Percentiles rank a stretch among this genome's conserved stretches.
Evolutionary conservation across 2,797 vertebrate species (phyloP).

Genomic region (Vultur gryphus): DNA sequence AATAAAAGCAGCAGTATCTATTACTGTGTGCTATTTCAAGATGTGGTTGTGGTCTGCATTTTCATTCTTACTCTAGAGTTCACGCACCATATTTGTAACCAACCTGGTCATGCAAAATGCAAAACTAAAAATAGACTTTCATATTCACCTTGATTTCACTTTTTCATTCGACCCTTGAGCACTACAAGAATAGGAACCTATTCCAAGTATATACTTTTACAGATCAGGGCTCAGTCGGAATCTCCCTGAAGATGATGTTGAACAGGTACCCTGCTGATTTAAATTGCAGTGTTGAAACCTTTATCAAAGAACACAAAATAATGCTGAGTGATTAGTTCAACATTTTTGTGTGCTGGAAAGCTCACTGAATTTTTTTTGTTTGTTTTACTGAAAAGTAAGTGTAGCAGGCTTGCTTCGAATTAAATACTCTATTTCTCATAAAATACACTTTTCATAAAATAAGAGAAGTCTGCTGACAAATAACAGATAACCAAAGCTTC

Average conservation of each 20-base stretch:
- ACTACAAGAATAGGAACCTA: neutral
- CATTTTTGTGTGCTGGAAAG: neutral
- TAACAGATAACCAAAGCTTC: neutral
- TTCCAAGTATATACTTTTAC: neutral
- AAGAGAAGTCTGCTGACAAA: neutral
- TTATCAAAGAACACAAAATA: neutral
- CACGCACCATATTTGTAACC: neutral
- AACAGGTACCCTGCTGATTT: neutral
- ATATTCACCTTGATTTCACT: neutral
- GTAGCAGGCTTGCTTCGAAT: neutral
- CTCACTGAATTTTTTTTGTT: neutral
- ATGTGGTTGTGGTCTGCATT: neutral
- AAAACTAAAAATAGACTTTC: neutral
- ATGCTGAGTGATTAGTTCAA: neutral
- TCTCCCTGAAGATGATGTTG: neutral
- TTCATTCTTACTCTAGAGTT: neutral
- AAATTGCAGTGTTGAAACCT: neutral
- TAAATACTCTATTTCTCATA: neutral
- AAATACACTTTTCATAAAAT: neutral
- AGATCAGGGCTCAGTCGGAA: neutral
- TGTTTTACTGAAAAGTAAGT: neutral
- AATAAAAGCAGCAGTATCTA: neutral
- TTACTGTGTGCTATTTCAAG: neutral
- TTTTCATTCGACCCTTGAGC: neutral
- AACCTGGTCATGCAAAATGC: neutral